These are phyloP conservation scores for Ostrea edulis DNA, from an alignment of 1,140 invertebrate genomes.

Conservation along the genomic window DNA sequence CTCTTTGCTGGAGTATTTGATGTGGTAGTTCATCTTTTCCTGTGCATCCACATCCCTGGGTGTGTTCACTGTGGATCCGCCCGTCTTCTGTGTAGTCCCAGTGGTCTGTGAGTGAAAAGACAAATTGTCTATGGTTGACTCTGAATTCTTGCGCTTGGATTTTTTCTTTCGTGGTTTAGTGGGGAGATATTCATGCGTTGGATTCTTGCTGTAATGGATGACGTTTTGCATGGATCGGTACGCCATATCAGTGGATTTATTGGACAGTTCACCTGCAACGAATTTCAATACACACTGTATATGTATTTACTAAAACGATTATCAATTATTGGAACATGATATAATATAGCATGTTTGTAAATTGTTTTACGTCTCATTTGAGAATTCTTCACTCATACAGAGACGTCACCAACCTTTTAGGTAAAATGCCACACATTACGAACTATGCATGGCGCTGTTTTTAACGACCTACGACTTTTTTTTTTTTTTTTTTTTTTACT, in stretches of 20 bases:
- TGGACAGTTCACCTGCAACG: slow-evolving; percentile 45
- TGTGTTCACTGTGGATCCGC: slow-evolving; percentile 44
- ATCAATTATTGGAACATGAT: no score
- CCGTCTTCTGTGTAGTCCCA: slow-evolving; percentile 43
- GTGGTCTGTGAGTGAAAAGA: slow-evolving; percentile 45
- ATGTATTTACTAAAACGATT: no score
- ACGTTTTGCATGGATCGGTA: slow-evolving; percentile 40
- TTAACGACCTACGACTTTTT: no score
- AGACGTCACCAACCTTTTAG: no score
- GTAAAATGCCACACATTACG: no score
- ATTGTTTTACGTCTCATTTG: no score
- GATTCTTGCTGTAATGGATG: background rate
- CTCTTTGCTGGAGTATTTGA: slow-evolving; percentile 61
- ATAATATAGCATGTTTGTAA: no score
- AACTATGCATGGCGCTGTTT: no score
- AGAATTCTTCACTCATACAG: no score
- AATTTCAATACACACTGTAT: background rate
- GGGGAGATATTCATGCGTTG: background rate
- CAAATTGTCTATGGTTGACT: slow-evolving; percentile 50
- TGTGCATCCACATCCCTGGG: slow-evolving; percentile 29
- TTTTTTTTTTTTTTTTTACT: no score
- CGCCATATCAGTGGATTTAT: slow-evolving; percentile 19
- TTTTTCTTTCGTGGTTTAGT: slow-evolving; percentile 56
- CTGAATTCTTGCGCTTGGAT: slow-evolving; percentile 43
- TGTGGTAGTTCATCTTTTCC: slow-evolving; percentile 57